These are phyloP conservation scores for Deilephila elpenor DNA, from an alignment of 2,888 invertebrate genomes.

Conservation along the genomic window DNA sequence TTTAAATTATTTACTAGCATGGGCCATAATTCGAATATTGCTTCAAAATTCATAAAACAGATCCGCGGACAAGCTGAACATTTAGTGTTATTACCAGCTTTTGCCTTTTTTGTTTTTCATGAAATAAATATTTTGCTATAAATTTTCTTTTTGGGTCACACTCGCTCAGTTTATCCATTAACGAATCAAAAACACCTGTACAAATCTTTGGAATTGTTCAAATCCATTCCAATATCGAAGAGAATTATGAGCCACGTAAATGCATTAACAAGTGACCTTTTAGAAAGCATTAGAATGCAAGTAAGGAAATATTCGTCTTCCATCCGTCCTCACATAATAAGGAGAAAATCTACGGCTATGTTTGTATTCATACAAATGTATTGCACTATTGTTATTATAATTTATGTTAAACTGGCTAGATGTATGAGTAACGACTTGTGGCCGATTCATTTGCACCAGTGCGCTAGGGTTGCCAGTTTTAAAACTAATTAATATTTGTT, in stretches of 20 bases:
- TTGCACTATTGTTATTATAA: constrained; percentile 44
- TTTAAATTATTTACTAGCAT: too few relatives aligned
- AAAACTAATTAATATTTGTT: background rate
- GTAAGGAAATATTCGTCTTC: background rate
- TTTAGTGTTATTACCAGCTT: too few relatives aligned
- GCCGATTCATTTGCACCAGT: constrained; percentile 40
- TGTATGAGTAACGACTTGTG: constrained; percentile 36
- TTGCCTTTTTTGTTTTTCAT: too few relatives aligned
- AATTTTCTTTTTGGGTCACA: too few relatives aligned
- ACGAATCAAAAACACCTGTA: too few relatives aligned
- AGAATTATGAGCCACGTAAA: background rate
- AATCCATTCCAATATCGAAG: background rate
- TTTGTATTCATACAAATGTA: constrained; percentile 30
- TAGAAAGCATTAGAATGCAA: background rate
- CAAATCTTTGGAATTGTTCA: too few relatives aligned
- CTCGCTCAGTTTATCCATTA: too few relatives aligned
- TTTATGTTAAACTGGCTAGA: constrained; percentile 40
- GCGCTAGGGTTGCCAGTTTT: background rate
- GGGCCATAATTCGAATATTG: too few relatives aligned
- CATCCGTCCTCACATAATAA: constrained; percentile 1
- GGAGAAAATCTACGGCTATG: constrained; percentile 23
- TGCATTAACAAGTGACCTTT: constrained; percentile 3
- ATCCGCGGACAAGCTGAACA: too few relatives aligned
- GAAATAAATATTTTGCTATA: too few relatives aligned
- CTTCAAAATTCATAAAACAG: too few relatives aligned